Base-by-base conservation (phyloP, 2,888 invertebrate species). In the Psylliodes chrysocephalus region DNA sequence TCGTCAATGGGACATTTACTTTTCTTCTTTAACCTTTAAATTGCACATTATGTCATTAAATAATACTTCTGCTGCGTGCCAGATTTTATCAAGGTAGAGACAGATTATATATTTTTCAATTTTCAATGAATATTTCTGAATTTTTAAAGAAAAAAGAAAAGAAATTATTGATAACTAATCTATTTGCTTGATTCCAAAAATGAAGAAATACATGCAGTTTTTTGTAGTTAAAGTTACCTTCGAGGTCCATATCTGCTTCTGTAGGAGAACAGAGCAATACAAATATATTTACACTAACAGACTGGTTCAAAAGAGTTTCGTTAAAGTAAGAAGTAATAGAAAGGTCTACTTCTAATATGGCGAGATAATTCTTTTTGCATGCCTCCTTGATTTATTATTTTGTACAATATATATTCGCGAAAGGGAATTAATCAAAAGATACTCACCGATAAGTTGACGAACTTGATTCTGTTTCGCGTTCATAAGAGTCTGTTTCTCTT, bases 391-490 rank as follows among this genome's bases (percentile, higher is more conserved):
- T 42, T 51, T 28, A 22, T 25, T 44, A n/a, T 54, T 53, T 35
- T 54, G 33, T 60, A 60, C 54, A 60, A 54, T 44, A 44, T 8
- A 17, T 38, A 8, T 40, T 59, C 14, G 8, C 2, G 15, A 19
- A 8, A 12, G 38, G 40, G 8, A 2, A 4, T 28, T 28, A 49
- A n/a, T 8, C 30, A 33, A 28, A 17, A 17, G 12, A 5, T 18
- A 83, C 87, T 82, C 81, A 93, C 94, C 91, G 73, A 93, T 91
- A 75, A 94, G 88, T 80, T 92, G 89, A 79, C 90, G 87, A 77
- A 94, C 90, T 80, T 91, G 91, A 75, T 90, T 89, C 75, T 92
- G 91, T 74, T 91, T 89, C 47, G 90, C 91, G 77, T 92, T 92
- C 54, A 92, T 86, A 62, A 91, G 86, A 60, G 89, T 86, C 77